phyloP scores from a whole-genome alignment of 2,888 invertebrate species.

The Seira musarum region DNA sequence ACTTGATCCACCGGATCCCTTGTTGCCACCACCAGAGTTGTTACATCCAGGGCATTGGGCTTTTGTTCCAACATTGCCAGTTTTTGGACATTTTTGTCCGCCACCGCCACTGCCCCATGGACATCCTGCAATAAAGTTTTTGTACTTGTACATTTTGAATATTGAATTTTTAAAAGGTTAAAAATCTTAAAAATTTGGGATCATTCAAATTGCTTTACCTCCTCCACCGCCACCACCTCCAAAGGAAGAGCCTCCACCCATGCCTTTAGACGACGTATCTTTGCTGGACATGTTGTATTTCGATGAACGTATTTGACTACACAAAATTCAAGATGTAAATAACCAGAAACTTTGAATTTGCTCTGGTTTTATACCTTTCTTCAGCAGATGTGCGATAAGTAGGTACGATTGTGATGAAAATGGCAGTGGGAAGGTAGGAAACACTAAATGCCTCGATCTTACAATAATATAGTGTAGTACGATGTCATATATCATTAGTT shows the following conservation, averaged over 20 bases:
- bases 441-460: too few species aligned
- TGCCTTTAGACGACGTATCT: constrained; percentile 58
- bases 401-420: too few species aligned
- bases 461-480: too few species aligned
- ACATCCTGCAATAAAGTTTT: constrained; percentile 12
- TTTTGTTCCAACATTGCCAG: constrained; percentile 51
- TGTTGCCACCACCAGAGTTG: constrained; percentile 35
- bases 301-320: neutral
- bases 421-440: too few species aligned
- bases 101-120: constrained; percentile 53
- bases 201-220: neutral
- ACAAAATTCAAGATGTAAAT: too few species aligned
- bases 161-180: too few species aligned
- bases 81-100: constrained; percentile 59
- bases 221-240: constrained; percentile 49
- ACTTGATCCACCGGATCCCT: constrained; percentile 28
- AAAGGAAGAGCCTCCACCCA: constrained; percentile 56
- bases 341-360: too few species aligned
- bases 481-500: too few species aligned
- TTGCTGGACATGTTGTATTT: constrained; percentile 56
- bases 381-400: too few species aligned
- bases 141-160: neutral
- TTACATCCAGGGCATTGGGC: constrained; percentile 62
- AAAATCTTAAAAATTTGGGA: neutral
- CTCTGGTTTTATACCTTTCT: too few species aligned